Evolutionary conservation across 1,140 invertebrate genomes (phyloP), one percentile per base, ranked within the genome.

Genomic region (Eriocheir sinensis): DNA sequence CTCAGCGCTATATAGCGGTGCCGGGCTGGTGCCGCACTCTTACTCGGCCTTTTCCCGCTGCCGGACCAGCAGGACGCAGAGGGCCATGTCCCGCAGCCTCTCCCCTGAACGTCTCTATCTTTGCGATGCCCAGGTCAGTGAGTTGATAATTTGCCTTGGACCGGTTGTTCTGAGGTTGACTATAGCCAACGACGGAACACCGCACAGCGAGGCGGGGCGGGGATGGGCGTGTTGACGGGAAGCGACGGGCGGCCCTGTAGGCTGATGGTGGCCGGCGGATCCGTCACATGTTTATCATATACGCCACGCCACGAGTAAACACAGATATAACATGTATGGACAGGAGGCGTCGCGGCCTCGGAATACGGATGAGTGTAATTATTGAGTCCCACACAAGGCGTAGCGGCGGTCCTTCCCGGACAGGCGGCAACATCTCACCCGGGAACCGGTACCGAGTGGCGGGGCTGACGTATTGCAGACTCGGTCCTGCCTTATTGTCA

Each of bases 331-430:
- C 60, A 1, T 12, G 60, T 72, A 72, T 72, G 60, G 60, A 72
- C 60, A 72, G 60, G 60, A n/a, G 60, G 60, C 60, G 21, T n/a
- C 60, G 60, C 60, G 60, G 60, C 60, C 6, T n/a, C 60, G n/a
- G 60, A 72, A 72, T 72, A 72, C 60, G 60, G 60, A 72, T 72
- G 60, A n/a, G 27, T 12, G 60, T 72, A 72, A 72, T 72, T 72
- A 72, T 72, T n/a, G 21, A n/a, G n/a, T n/a, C 12, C 60, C 60
- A 72, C n/a, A 72, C 60, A 72, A 72, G 60, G 60, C 6, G 60
- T n/a, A n/a, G 60, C 27, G n/a, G 17, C 60, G 60, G 21, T 21
- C 60, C 60, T 72, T n/a, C 0, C 21, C 60, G n/a, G 60, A n/a
- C 60, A 72, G 60, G 21, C 21, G 60, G 60, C 60, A 72, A n/a